These are phyloP conservation scores for Callimorpha dominula DNA, from an alignment of 2,888 invertebrate species.

Conservation along the genomic window DNA sequence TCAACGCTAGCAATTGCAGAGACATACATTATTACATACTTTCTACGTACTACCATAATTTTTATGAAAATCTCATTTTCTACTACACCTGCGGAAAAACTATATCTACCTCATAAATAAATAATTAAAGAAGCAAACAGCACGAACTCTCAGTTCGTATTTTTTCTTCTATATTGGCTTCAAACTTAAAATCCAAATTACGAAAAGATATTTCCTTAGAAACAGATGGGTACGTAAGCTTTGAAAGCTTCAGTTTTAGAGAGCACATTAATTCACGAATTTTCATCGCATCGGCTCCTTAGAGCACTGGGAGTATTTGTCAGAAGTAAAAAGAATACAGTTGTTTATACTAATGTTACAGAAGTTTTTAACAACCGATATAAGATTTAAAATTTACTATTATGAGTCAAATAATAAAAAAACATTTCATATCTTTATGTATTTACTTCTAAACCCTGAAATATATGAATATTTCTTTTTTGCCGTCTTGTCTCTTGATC, in stretches of 20 bases:
- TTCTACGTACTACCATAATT: too few species aligned
- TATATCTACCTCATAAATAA: not conserved
- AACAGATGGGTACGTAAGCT: not conserved
- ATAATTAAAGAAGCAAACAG: not conserved
- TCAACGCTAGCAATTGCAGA: too few species aligned
- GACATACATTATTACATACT: too few species aligned
- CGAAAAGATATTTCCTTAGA: conserved; percentile 7
- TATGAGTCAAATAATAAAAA: not conserved
- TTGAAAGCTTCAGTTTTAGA: not conserved
- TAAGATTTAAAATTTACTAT: not conserved
- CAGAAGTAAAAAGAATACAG: not conserved
- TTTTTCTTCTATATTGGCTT: conserved; percentile 4
- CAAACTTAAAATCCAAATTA: conserved; percentile 3
- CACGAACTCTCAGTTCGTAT: not conserved
- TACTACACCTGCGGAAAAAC: too few species aligned
- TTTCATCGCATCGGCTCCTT: not conserved
- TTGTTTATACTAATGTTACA: not conserved
- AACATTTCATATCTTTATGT: not conserved
- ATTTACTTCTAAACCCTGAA: too few species aligned
- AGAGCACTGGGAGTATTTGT: not conserved
- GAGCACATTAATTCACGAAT: not conserved
- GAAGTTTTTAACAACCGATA: not conserved
- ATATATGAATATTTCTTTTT: too few species aligned
- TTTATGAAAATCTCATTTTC: too few species aligned
- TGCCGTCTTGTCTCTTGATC: too few species aligned